phyloP scores from a whole-genome alignment of 2,888 invertebrate genomes.

The Noctua janthe region DNA sequence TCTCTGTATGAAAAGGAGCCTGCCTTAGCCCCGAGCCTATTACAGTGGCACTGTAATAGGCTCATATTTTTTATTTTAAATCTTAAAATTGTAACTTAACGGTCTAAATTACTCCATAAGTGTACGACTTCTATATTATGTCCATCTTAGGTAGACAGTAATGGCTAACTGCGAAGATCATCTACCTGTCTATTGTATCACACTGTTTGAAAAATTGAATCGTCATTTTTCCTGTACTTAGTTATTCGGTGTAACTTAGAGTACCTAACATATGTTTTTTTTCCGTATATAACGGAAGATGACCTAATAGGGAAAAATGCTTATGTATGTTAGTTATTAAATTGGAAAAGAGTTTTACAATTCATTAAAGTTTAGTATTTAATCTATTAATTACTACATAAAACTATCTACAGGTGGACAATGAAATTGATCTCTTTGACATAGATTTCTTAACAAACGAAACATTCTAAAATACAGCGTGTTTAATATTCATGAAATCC shows the following conservation, averaged over 20 bases:
- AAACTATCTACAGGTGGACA: constrained; percentile 25
- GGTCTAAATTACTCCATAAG: too few relatives aligned
- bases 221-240: background rate
- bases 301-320: background rate
- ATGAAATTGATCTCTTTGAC: background rate
- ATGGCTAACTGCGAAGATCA: background rate
- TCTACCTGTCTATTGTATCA: background rate
- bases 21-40: too few relatives aligned
- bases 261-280: background rate
- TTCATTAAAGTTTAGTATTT: background rate
- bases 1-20: background rate
- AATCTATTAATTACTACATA: background rate
- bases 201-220: background rate
- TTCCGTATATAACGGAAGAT: background rate
- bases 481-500: background rate
- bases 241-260: background rate
- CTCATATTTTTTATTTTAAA: background rate
- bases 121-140: too few relatives aligned
- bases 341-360: too few relatives aligned
- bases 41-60: background rate
- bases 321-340: background rate
- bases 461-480: background rate
- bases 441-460: background rate
- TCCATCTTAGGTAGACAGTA: too few relatives aligned
- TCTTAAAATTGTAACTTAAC: background rate